Conservation (phyloP, 2,888 invertebrate species). For the Nasonia oneida region DNA sequence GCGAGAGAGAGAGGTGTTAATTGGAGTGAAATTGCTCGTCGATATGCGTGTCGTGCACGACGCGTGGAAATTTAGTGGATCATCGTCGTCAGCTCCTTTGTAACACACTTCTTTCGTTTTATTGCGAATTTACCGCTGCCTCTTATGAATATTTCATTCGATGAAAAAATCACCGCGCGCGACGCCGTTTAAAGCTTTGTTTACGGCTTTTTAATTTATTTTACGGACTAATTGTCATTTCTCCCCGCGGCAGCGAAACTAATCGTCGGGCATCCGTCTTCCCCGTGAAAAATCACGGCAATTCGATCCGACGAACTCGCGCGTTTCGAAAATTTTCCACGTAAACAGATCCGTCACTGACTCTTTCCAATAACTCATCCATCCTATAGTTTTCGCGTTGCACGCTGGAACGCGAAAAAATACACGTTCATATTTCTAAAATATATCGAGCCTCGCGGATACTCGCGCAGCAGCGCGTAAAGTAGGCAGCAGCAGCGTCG, state of each 20-base stretch:
- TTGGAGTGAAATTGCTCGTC: not conserved
- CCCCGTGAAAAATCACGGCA: not conserved
- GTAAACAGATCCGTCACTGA: not conserved
- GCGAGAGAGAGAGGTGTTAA: not conserved
- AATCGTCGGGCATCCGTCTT: not conserved
- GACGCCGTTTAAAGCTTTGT: slow-evolving; percentile 7
- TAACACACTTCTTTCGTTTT: slow-evolving; percentile 37
- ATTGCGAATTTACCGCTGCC: slow-evolving; percentile 52
- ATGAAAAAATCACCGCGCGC: not conserved
- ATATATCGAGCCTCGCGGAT: not conserved
- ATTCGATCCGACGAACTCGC: not conserved
- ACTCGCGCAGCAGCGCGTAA: slow-evolving; percentile 64
- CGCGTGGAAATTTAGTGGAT: slow-evolving; percentile 29
- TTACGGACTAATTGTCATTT: not conserved
- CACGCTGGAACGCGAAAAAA: not conserved
- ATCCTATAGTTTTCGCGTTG: not conserved
- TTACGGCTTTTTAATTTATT: slow-evolving; percentile 35
- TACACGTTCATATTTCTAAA: not conserved
- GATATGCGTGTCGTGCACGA: not conserved
- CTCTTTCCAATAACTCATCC: slow-evolving; percentile 15
- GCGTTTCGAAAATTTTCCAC: not conserved
- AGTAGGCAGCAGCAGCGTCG: slow-evolving; percentile 64
- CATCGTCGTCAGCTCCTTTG: not conserved
- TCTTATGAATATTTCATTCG: slow-evolving; percentile 51
- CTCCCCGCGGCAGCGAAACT: not conserved